Conservation (phyloP, 1,140 invertebrate genomes). For the Coenobita brevimanus region DNA sequence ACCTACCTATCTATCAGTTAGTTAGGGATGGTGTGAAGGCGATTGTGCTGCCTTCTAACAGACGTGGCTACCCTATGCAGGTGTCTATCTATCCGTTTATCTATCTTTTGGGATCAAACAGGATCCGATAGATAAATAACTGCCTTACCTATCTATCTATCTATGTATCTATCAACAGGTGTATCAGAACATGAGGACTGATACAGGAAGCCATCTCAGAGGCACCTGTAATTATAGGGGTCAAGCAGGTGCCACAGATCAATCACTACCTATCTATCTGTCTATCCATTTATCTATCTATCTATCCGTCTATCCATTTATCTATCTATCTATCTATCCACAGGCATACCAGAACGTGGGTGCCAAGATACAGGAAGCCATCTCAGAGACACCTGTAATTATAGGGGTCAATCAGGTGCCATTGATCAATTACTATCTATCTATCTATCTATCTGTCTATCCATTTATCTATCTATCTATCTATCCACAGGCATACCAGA, state of each 20-base stretch:
- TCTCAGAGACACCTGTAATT: constrained; percentile 95
- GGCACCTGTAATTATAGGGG: constrained; percentile 96
- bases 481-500: constrained; percentile 82
- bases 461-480: neutral
- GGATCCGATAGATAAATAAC: no score
- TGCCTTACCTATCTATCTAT: no score
- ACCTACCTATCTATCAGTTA: constrained; percentile 90
- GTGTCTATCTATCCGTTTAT: constrained; percentile 73
- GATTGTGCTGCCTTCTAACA: constrained; percentile 97
- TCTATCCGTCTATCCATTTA: no score
- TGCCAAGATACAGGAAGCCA: constrained; percentile 95
- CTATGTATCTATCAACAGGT: constrained; percentile 76
- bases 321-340: neutral
- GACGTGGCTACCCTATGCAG: constrained; percentile 97
- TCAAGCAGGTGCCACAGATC: constrained; percentile 99
- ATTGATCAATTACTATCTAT: constrained; percentile 94
- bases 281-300: no score
- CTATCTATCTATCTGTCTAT: no score
- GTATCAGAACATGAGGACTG: constrained; percentile 90
- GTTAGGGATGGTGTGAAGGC: constrained; percentile 92
- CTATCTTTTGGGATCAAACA: no score
- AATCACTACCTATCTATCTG: no score
- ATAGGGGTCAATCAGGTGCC: constrained; percentile 98
- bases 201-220: constrained; percentile 98
- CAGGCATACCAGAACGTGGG: constrained; percentile 91